Base-by-base conservation (phyloP, 2,888 invertebrate species). In the Idaea biselata region DNA sequence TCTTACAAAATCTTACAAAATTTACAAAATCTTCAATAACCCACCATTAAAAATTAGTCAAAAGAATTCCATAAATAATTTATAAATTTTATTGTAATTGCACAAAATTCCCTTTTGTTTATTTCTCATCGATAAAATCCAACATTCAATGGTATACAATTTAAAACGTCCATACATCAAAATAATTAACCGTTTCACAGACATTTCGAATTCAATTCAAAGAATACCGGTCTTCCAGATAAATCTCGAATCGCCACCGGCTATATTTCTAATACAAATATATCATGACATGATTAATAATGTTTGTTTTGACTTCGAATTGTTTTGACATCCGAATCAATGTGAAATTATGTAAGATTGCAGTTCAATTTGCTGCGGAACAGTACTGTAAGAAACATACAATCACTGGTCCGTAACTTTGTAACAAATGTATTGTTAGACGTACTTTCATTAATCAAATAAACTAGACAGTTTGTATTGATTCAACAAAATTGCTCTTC, bases 371-470 rank as follows among this genome's bases (percentile, higher is more conserved):
- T 44, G n/a, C 58, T 58, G 61, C 58, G 60, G 59, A 68, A 65
- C 63, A 33, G 58, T 64, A 69, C 66, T 68, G 65, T 60, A 61
- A 62, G 64, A 60, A 66, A 74, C 75, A 78, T 61, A 61, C 64
- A 61, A 64, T 61, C 57, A 55, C 6, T 55, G 55, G 66, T 65
- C 65, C 61, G 69, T 76, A 74, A 83, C 67, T 63, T 58, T 32
- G 63, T 64, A 64, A 64, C 63, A 63, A 69, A 64, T 63, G 60
- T 58, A 61, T 62, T 25, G 44, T 64, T 67, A 68, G 60, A 63
- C 63, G 79, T 78, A 73, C 73, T 75, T 77, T 74, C 83, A 86
- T 87, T 85, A 83, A 85, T 86, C 86, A 87, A 79, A 81, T 74
- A 77, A 84, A 76, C 79, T 77, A 69, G 78, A 83, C 80, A 78